These are phyloP conservation scores for Adineta ricciae DNA, from an alignment of 2,888 invertebrate genomes.

Conservation along the genomic window DNA sequence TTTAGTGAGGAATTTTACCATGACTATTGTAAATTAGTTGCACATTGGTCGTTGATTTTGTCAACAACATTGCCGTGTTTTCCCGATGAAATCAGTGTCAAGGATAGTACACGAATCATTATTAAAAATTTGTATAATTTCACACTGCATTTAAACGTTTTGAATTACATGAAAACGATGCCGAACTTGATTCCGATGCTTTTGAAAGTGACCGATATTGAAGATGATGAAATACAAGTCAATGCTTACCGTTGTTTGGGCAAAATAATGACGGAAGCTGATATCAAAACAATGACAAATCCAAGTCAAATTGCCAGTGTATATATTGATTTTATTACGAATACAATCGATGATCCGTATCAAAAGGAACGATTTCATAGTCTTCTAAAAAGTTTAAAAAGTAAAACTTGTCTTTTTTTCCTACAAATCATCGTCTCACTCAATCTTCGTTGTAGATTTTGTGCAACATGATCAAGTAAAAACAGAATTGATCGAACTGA, in stretches of 20 bases:
- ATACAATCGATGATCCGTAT: not conserved
- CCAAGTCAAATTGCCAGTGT: not conserved
- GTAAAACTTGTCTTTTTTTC: not conserved
- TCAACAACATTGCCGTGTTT: not conserved
- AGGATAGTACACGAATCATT: not conserved
- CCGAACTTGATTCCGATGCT: not conserved
- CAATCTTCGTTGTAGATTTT: not conserved
- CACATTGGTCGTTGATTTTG: not conserved
- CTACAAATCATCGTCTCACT: not conserved
- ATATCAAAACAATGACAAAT: not conserved
- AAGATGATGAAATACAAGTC: not conserved
- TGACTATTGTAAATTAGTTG: not conserved
- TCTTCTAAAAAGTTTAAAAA: not conserved
- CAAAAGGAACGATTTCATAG: not conserved
- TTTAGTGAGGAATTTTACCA: not conserved
- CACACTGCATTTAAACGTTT: not conserved
- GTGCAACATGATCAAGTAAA: not conserved
- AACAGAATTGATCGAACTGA: not conserved
- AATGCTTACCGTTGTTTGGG: not conserved
- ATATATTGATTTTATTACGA: not conserved
- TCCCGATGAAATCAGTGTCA: not conserved
- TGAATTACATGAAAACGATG: not conserved
- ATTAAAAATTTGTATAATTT: not conserved
- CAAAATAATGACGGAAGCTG: not conserved
- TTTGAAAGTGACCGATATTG: not conserved